These are phyloP conservation scores for Argopecten irradians DNA, from an alignment of 1,140 invertebrate species.

Conservation along the genomic window DNA sequence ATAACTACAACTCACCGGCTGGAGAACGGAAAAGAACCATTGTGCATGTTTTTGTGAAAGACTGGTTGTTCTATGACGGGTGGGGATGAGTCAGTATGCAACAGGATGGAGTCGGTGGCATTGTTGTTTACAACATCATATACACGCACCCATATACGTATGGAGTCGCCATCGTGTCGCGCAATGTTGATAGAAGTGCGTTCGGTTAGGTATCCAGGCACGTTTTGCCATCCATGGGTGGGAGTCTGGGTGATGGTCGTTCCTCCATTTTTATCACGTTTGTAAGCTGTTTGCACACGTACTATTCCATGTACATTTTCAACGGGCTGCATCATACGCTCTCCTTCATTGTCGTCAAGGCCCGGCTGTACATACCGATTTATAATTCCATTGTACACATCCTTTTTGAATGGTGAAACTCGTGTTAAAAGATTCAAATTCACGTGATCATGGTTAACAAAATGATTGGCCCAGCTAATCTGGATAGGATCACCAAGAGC, in stretches of 20 bases:
- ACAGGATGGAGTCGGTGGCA: conserved; percentile 19
- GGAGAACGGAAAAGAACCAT: neutral
- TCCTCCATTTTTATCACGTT: conserved; percentile 30
- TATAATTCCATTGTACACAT: neutral
- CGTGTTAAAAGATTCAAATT: neutral
- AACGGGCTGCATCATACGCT: conserved; percentile 20
- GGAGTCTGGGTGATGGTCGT: neutral
- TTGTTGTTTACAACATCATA: conserved; percentile 40
- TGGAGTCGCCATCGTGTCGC: conserved; percentile 37
- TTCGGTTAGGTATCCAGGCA: conserved; percentile 24
- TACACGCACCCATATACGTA: conserved; percentile 42
- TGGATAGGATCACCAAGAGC: neutral
- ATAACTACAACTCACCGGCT: neutral
- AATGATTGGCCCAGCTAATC: neutral
- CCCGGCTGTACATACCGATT: neutral
- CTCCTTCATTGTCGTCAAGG: conserved; percentile 35
- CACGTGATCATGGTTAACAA: neutral
- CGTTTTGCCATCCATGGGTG: neutral
- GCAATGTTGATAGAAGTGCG: neutral
- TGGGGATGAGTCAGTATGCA: conserved; percentile 37
- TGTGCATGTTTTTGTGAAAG: neutral
- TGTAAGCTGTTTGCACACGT: conserved; percentile 20
- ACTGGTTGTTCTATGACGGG: neutral
- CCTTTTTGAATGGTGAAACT: neutral
- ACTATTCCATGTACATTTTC: conserved; percentile 43